Base-by-base conservation (phyloP, 2,113 vertebrate species). In the Pipra filicauda region DNA sequence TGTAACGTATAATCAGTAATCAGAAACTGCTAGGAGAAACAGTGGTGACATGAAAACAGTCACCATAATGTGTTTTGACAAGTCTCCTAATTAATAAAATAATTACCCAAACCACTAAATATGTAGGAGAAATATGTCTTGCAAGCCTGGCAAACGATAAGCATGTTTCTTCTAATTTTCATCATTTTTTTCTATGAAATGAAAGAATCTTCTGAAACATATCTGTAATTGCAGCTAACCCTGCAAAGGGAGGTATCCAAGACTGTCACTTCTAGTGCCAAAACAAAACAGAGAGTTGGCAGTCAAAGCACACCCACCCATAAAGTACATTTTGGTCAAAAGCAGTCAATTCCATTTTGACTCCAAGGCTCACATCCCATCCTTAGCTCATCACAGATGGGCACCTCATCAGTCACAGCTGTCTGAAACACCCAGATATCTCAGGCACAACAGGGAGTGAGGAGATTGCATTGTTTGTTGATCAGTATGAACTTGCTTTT, bases 91-190 rank as follows among this genome's bases (percentile, higher is more conserved):
- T 94, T 93, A 94, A 94, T 70, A 94, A 97, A 95, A 96, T 95
- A 96, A 95, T 97, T 96, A 96, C 88, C 65, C 77, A 94, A 95
- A 84, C 89, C 57, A 83, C 71, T 77, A 96, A 96, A 78, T 93
- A 97, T 94, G 91, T 78, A 94, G 58, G 64, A 16, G 88, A 97
- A 90, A 92, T 69, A 41, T 64, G 62, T 93, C 57, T 77, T 83
- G 61, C 67, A 87, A 96, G 15, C 65, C 74, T 97, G 94, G 92
- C 93, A 94, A 95, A 84, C 74, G 70, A 85, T 91, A 78, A 96
- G 64, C 72, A 11, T 64, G 71, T 86, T 97, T 82, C 80, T 95
- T 95, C 74, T 95, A 94, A 95, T 82, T 94, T 88, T 89, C 84
- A 76, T 79, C 9, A 17, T 1, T 51, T 93, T 86, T 92, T 93